Conservation (phyloP, 2,113 vertebrate genomes). For the Hypomesus transpacificus region DNA sequence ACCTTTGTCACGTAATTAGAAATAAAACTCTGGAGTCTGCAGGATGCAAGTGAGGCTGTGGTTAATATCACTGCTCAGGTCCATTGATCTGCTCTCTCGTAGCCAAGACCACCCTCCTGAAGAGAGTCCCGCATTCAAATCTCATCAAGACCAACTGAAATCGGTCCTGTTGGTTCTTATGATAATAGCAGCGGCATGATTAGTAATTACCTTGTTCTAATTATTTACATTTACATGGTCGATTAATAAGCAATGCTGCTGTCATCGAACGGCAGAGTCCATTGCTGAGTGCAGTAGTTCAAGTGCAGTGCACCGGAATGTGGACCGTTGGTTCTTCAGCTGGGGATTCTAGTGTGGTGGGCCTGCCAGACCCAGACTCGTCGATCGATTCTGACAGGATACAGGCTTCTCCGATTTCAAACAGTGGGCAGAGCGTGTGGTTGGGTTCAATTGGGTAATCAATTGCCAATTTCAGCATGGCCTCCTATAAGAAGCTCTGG, state of each 20-base stretch:
- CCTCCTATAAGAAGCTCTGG: conserved; percentile 31
- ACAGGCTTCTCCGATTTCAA: conserved; percentile 35
- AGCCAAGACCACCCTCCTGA: not conserved
- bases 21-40: conserved; percentile 5
- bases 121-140: not conserved
- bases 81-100: conserved; percentile 28
- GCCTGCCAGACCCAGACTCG: not conserved
- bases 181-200: not conserved
- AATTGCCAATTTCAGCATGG: conserved; percentile 39
- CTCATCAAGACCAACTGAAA: conserved; percentile 5
- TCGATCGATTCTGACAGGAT: conserved; percentile 39
- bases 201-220: conserved; percentile 1
- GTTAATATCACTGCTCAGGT: conserved; percentile 38
- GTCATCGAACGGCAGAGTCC: not conserved
- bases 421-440: conserved; percentile 30
- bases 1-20: conserved; percentile 29
- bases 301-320: not conserved
- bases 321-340: not conserved
- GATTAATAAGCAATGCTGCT: not conserved
- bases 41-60: conserved; percentile 10
- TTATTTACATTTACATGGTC: conserved; percentile 5
- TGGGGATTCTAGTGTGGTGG: not conserved
- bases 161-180: not conserved
- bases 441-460: conserved; percentile 48
- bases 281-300: not conserved